Percentiles rank a stretch among this genome's conserved stretches.
Conservation (phyloP, 2,113 vertebrate genomes). For the Cynoglossus semilaevis region DNA sequence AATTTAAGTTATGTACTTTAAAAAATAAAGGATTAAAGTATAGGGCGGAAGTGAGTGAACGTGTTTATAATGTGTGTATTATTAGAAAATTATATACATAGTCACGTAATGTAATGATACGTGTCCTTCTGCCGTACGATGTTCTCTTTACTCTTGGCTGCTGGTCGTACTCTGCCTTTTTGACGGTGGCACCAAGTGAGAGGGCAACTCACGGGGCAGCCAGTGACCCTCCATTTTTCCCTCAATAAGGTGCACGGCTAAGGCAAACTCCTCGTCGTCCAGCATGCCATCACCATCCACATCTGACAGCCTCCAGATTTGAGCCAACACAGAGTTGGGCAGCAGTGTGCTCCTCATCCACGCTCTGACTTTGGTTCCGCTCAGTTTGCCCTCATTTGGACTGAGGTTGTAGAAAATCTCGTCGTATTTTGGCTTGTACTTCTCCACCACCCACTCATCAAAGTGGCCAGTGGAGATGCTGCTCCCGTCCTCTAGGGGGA, state of each 20-base stretch:
- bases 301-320: slow-evolving; percentile 88
- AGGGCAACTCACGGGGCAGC: slow-evolving; percentile 82
- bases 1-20: too few species aligned
- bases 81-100: too few species aligned
- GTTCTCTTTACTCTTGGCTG: slow-evolving; percentile 13
- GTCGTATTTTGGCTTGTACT: slow-evolving; percentile 87
- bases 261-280: slow-evolving; percentile 88
- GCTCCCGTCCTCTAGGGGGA: slow-evolving; percentile 46
- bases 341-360: slow-evolving; percentile 88
- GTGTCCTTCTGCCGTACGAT: neutral
- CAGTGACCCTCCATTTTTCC: slow-evolving; percentile 86
- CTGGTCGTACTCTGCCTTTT: slow-evolving; percentile 67
- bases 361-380: slow-evolving; percentile 82
- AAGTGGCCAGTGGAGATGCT: slow-evolving; percentile 68
- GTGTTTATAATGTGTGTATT: too few species aligned
- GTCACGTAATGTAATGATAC: too few species aligned
- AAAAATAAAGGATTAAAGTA: too few species aligned
- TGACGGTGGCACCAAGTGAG: slow-evolving; percentile 84
- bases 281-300: slow-evolving; percentile 87
- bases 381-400: slow-evolving; percentile 83
- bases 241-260: slow-evolving; percentile 87
- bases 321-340: slow-evolving; percentile 85
- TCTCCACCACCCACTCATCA: slow-evolving; percentile 84
- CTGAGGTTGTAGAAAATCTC: slow-evolving; percentile 90
- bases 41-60: too few species aligned